Base-by-base conservation (phyloP, 2,888 invertebrate genomes). In the Cryptocephalus primarius region DNA sequence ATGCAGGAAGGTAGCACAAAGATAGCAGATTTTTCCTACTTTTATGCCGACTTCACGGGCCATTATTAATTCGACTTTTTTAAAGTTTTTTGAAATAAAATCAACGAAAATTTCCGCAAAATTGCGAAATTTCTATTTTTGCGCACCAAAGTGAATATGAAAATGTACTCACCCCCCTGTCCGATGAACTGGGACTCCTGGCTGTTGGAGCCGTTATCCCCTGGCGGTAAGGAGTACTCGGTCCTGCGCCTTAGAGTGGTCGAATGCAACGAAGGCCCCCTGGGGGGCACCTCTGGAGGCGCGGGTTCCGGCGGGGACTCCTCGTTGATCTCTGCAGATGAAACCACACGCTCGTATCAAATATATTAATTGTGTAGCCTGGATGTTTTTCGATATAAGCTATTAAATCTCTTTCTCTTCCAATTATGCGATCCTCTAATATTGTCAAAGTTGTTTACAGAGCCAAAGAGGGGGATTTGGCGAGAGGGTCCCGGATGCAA, bases 291-390 rank as follows among this genome's bases (percentile, higher is more conserved):
- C 72, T 88, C 88, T 2, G 88, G 88, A 8, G 88, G 88, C 43
- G 88, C 88, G 1, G 88, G 88, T 63, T 88, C 88, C 3, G 88
- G 88, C 9, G 88, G 88, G 2, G 87, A 86, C 51, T 87, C 86
- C 55, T 78, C 78, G 39, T 78, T 78, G 47, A 78, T 78, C 56
- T 77, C 78, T 63, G 69, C 34, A 66, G 59, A 47, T 49, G 36
- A 22, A 22, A 40, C 33, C 43, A 43, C 32, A 13, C 9, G 13
- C 10, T 31, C 3, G 6, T 1, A 31, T 34, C n/a, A 11, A 22
- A 22, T 22, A 22, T 6, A 22, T 22, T 4, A 22, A 22, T 4
- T 8, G 40, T 8, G 12, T 6, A 40, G 6, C 22, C 40, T 40
- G 6, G 22, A 13, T 12, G 22, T 8, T 8, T 12, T 12, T 8